Conservation (phyloP, 2,888 invertebrate species). For the Sminthurinus aureus region DNA sequence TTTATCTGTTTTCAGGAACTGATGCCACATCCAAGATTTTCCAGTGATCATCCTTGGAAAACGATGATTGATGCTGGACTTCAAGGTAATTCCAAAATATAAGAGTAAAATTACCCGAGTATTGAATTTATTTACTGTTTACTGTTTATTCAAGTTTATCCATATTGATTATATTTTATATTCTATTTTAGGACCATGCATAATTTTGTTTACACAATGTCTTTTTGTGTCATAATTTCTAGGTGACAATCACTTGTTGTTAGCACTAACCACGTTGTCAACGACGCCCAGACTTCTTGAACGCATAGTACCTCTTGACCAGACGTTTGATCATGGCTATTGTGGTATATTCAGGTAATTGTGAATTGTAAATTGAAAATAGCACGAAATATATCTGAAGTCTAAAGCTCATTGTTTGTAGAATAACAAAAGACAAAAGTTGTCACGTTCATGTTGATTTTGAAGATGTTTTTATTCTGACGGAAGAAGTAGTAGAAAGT, state of each 20-base stretch:
- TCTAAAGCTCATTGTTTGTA: too few relatives aligned
- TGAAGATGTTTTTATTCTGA: too few relatives aligned
- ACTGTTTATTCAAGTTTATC: neutral
- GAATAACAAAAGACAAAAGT: too few relatives aligned
- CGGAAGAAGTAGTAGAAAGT: too few relatives aligned
- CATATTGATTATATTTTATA: too few relatives aligned
- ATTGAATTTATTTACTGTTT: neutral
- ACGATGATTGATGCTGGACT: constrained; percentile 67
- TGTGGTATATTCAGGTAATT: constrained; percentile 73
- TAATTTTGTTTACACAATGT: neutral
- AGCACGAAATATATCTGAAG: too few relatives aligned
- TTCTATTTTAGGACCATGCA: neutral
- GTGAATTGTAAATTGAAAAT: too few relatives aligned
- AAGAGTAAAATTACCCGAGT: neutral
- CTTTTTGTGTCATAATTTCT: neutral
- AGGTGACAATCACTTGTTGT: constrained; percentile 70
- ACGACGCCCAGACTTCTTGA: constrained; percentile 74
- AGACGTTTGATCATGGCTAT: constrained; percentile 72
- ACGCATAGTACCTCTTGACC: constrained; percentile 73
- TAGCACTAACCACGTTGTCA: constrained; percentile 73
- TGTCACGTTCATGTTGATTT: too few relatives aligned
- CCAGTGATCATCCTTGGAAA: constrained; percentile 56
- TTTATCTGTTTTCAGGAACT: constrained; percentile 69
- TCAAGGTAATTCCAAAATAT: constrained; percentile 57
- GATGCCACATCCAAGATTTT: constrained; percentile 67